Base-by-base conservation (phyloP, 2,888 invertebrate species). In the Crepidodera aurea region DNA sequence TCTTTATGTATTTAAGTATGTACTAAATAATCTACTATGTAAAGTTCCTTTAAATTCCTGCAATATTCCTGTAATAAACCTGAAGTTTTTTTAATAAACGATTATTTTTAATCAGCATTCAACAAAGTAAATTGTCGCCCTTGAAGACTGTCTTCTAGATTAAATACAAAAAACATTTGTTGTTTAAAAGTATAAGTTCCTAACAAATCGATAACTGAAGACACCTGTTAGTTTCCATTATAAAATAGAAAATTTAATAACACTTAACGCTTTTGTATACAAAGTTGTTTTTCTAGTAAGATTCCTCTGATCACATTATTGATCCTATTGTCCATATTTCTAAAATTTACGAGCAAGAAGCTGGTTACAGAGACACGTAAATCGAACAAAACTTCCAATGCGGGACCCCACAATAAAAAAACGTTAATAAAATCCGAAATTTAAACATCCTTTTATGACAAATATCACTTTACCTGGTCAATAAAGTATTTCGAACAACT, bases 401-500 rank as follows among this genome's bases (percentile, higher is more conserved):
- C 54, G 37, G 48, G 48, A 48, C 25, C 53, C 46, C 13, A 18
- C 12, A 54, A 54, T 48, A 60, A 60, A 46, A 37, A 46, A 16
- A 46, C 19, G 22, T 42, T 27, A 54, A 54, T 48, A 46, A 54
- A 54, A 48, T 48, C 22, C 59, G 27, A 63, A 65, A 65, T 67
- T 65, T 62, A 65, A 65, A 61, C 42, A 48, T 50, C 37, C 48
- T 46, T 22, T 42, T 64, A 53, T 54, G 62, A 67, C 57, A 67
- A 62, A 67, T 60, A 65, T 32, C 40, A 56, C 53, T 53, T 63
- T 65, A 55, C 55, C 46, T 39, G 37, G 15, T 18, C 56, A 42
- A 61, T 67, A 65, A 67, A 65, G 39, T 59, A 51, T 40, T 44
- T 40, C 32, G 34, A 56, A 65, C 60, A 57, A 63, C 67, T 67